Conservation (phyloP, 1,140 invertebrate species). For the Sipha flava region DNA sequence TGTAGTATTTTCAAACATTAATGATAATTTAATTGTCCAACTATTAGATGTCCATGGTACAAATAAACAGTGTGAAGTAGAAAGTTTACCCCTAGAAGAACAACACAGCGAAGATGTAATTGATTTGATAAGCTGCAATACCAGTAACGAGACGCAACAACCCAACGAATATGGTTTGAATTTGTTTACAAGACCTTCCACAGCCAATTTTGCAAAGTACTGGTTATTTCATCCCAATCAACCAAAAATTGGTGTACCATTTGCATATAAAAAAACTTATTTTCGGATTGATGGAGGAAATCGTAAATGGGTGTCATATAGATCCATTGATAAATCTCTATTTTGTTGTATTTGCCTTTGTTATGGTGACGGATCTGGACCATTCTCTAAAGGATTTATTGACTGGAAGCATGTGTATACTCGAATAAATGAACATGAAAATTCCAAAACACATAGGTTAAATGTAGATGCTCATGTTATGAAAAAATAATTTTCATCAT, state of each 20-base stretch:
- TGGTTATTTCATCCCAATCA: background rate
- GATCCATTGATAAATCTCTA: background rate
- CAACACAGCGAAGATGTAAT: too few species aligned
- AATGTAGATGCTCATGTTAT: background rate
- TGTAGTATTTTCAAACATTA: too few species aligned
- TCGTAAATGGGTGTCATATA: background rate
- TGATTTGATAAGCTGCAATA: background rate
- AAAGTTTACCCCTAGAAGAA: background rate
- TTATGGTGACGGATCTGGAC: too few species aligned
- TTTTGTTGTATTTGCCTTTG: background rate
- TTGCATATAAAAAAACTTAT: background rate
- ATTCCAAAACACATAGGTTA: background rate
- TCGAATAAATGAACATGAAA: too few species aligned
- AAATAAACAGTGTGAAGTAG: background rate
- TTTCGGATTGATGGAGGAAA: background rate
- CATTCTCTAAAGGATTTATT: too few species aligned
- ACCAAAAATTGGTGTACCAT: background rate
- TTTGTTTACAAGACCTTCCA: background rate
- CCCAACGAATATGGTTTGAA: background rate
- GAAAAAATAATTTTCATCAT: background rate
- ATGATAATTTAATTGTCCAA: background rate
- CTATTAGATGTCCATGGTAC: background rate
- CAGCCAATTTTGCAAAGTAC: background rate
- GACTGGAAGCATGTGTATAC: too few species aligned
- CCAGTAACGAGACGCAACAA: too few species aligned